Conservation (phyloP, 2,113 vertebrate genomes). For the Engraulis encrasicolus region DNA sequence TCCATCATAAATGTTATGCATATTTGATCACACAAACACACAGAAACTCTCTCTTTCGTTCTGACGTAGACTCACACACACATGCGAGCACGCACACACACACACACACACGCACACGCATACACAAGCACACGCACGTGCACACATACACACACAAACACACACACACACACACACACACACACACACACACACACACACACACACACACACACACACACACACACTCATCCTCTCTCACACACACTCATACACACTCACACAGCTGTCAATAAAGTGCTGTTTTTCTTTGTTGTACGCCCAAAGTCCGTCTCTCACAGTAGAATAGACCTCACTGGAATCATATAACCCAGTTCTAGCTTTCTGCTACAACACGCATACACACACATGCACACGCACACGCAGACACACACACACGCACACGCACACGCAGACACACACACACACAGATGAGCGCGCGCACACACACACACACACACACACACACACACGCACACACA, state of each 20-base stretch:
- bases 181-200: not conserved
- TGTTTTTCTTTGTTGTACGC: not conserved
- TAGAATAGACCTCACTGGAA: not conserved
- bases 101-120: not conserved
- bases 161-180: not conserved
- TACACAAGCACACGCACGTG: not conserved
- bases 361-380: not conserved
- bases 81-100: not conserved
- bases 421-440: too few species aligned
- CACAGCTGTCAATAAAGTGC: not conserved
- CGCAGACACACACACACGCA: too few species aligned
- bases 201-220: not conserved
- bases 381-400: too few species aligned
- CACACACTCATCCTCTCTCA: constrained; percentile 1
- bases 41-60: not conserved
- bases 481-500: too few species aligned
- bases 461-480: too few species aligned
- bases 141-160: not conserved
- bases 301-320: not conserved
- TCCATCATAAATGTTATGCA: too few species aligned
- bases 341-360: not conserved
- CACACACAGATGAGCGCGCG: too few species aligned
- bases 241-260: not conserved
- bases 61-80: not conserved
- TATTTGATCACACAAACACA: not conserved